Evolutionary conservation across 2,888 invertebrate species (phyloP).

Genomic region (Cephalotes varians): DNA sequence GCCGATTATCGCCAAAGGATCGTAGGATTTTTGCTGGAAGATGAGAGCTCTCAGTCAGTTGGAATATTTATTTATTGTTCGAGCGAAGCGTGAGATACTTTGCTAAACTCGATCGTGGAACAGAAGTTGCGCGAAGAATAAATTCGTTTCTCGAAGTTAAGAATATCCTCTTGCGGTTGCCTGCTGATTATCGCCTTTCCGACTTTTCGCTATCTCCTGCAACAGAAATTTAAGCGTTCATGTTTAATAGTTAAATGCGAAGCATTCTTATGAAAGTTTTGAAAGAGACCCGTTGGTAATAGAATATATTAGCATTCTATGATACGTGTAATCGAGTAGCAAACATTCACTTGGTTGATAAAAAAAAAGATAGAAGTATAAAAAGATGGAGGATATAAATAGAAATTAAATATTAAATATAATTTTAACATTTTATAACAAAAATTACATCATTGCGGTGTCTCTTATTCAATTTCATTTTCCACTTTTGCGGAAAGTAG

Average conservation of each 20-base stretch:
- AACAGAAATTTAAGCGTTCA: conserved; percentile 34
- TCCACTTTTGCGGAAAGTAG: background rate
- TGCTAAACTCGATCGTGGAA: conserved; percentile 36
- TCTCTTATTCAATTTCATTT: background rate
- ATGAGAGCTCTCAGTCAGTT: conserved; percentile 25
- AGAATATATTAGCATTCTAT: background rate
- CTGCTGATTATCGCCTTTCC: conserved; percentile 37
- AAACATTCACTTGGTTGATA: background rate
- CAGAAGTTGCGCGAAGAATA: conserved; percentile 44
- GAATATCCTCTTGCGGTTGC: conserved; percentile 28
- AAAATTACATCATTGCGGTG: background rate
- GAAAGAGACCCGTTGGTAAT: background rate
- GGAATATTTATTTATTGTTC: conserved; percentile 46
- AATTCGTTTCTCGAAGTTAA: conserved; percentile 50
- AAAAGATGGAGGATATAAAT: background rate
- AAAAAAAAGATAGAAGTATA: background rate
- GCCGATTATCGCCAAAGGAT: conserved; percentile 11
- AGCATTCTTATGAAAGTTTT: conserved; percentile 2
- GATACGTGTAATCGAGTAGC: background rate
- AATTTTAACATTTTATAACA: background rate
- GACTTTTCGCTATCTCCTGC: conserved; percentile 1
- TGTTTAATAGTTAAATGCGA: background rate
- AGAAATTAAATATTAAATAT: background rate
- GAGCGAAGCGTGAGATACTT: conserved; percentile 24
- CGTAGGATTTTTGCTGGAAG: conserved; percentile 10